These are phyloP conservation scores for Hoplostethus atlanticus DNA, from an alignment of 2,797 vertebrate species.

Conservation along the genomic window DNA sequence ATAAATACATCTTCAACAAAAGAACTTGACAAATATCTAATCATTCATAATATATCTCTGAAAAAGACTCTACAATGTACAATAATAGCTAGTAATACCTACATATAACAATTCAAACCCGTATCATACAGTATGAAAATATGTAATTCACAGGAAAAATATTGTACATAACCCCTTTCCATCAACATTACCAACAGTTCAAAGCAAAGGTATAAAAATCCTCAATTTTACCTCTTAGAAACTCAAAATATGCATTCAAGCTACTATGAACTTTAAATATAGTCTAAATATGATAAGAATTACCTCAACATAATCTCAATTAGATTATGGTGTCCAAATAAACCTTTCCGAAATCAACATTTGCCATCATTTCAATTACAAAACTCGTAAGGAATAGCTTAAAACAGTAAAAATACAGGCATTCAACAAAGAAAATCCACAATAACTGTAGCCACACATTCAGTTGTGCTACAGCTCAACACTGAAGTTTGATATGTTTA, in stretches of 20 bases:
- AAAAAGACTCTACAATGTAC: conserved; percentile 75
- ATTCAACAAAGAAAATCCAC: conserved; percentile 65
- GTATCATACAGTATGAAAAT: conserved; percentile 88
- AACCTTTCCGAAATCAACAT: conserved; percentile 57
- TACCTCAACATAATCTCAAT: conserved; percentile 45
- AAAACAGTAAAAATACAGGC: conserved; percentile 72
- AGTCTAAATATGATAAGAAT: conserved; percentile 49
- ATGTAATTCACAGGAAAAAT: conserved; percentile 85
- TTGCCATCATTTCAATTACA: conserved; percentile 59
- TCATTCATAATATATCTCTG: conserved; percentile 81
- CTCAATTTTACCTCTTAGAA: conserved; percentile 64
- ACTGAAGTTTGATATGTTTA: conserved; percentile 82
- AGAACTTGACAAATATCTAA: conserved; percentile 79
- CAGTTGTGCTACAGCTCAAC: conserved; percentile 77
- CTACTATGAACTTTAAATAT: conserved; percentile 63
- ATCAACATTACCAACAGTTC: conserved; percentile 53
- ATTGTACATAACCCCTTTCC: conserved; percentile 73
- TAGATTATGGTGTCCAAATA: conserved; percentile 48
- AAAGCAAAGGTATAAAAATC: conserved; percentile 80
- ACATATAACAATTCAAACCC: conserved; percentile 83
- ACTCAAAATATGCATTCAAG: conserved; percentile 60
- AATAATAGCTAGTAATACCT: conserved; percentile 74
- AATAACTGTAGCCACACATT: conserved; percentile 58
- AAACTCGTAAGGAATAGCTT: conserved; percentile 59
- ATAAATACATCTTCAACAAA: conserved; percentile 84